Evolutionary conservation across 2,888 invertebrate species (phyloP), one percentile per base, ranked within the genome.

Genomic region (Eledona agricola): DNA sequence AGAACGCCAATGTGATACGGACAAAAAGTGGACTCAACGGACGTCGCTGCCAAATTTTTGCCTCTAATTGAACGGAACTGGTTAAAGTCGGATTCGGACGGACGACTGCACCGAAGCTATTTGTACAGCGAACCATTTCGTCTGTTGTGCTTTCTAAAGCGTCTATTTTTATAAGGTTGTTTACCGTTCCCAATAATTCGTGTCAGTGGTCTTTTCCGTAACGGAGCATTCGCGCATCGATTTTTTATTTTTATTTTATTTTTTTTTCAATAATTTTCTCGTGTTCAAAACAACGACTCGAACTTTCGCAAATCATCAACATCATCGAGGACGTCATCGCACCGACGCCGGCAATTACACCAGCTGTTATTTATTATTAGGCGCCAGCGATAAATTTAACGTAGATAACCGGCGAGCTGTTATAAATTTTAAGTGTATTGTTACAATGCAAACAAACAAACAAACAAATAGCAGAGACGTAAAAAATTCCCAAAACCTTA

Each of bases 361-460:
- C 40, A 50, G 40, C 34, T 42, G 31, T 46, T 52, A 46, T 46
- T 52, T 46, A 46, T 51, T 46, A 35, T 46, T 51, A 52, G 52
- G 52, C 52, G 52, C 52, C 52, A 38, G 46, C 23, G 51, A 45
- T 51, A 52, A 52, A 38, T 43, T 43, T 34, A 19, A 43, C 40
- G 46, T 43, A 38, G 52, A 52, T 46, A 38, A 52, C 6, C 19
- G 32, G 9, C 35, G 28, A 10, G 40, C 26, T 42, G 42, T 51
- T 52, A 46, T 43, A 52, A 45, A 52, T 32, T 46, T 46, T 31
- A 46, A 38, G 52, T 46, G 32, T 31, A 23, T 22, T 11, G 32
- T 29, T 25, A 32, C 40, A 38, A 28, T 29, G 23, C 38, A 50
- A 50, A 50, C 25, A 50, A 50, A 50, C 25, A 50, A 50, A 50